phyloP scores from a whole-genome alignment of 2,888 invertebrate genomes.

The Teleogryllus oceanicus region DNA sequence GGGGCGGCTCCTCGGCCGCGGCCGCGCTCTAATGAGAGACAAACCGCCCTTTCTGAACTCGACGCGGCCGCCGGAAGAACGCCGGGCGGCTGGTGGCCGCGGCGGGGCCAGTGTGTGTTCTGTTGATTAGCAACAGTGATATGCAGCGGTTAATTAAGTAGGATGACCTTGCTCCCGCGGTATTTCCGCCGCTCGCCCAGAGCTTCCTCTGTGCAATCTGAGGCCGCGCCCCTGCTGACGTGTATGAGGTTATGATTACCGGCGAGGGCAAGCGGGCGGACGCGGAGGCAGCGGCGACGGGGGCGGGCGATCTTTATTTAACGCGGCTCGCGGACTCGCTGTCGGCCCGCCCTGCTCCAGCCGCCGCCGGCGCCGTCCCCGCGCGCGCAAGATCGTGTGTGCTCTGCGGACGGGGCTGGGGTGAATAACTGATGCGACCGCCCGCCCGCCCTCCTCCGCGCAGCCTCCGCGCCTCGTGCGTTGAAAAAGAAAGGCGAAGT shows the following conservation, averaged over 20 bases:
- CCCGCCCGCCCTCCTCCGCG: background rate
- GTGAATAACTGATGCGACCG: conserved; percentile 18
- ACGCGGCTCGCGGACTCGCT: background rate
- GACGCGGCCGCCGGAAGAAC: background rate
- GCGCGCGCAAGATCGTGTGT: conserved; percentile 9
- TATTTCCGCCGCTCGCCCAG: background rate
- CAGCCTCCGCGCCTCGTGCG: background rate
- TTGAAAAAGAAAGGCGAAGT: background rate
- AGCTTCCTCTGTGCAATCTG: conserved; percentile 5
- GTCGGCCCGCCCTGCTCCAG: background rate
- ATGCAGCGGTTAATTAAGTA: conserved; percentile 18
- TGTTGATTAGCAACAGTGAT: conserved; percentile 18
- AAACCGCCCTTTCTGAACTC: background rate
- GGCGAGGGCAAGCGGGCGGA: background rate
- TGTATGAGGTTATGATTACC: conserved; percentile 9
- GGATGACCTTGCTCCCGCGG: conserved; percentile 9
- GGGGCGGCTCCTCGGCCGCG: background rate
- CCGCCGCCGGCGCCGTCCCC: background rate
- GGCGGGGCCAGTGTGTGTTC: background rate
- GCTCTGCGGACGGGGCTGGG: background rate
- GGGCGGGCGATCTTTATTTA: background rate
- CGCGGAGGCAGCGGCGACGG: background rate
- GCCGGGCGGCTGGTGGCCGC: background rate
- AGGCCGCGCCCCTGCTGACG: background rate
- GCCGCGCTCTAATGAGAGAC: background rate